Evolutionary conservation across 2,797 vertebrate species (phyloP), one percentile per base, ranked within the genome.

Genomic region (Sebastes iracundus): DNA sequence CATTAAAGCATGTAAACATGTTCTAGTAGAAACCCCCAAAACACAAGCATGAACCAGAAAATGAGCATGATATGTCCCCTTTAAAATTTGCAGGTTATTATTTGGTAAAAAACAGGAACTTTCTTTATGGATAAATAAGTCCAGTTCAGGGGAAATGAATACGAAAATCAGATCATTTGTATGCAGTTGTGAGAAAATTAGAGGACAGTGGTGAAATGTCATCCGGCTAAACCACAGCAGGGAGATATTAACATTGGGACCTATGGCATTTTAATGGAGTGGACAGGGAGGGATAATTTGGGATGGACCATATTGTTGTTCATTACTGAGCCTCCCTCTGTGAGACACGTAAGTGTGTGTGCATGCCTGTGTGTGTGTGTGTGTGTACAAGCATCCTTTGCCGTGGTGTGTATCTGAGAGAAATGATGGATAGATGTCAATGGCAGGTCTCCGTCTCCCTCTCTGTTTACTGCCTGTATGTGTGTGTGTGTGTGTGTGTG

Each of bases 391-490:
- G 79, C 62, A 74, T 77, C 49, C 35, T 71, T 63, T 33, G 64
- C 72, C 32, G 7, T 18, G 5, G 62, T 55, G 77, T 58, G 80
- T 58, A 62, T 69, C 63, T 25, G 82, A 68, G 61, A 82, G 60
- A 88, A 77, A 85, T 95, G 93, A 94, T 94, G 88, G 92, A 95
- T 93, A 85, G 87, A 85, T 93, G 91, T 94, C 91, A 94, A 65
- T 4, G 22, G 23, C 72, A 81, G 92, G 90, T 92, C 92, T 90
- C 75, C 52, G 18, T 66, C 82, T 81, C 81, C 71, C 33, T 52
- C 28, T 62, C 65, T 75, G 68, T 85, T 80, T 82, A 66, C 71
- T 30, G 38, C 18, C 64, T 49, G 23, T 62, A 12, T 46, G 9
- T 28, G 25, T 66, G 30, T 61, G 61, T 76, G 78, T 85, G 72